Percentiles rank a stretch among this genome's conserved stretches.
These are phyloP conservation scores for Corythaixoides concolor DNA, from an alignment of 2,113 vertebrate genomes.

Conservation along the genomic window DNA sequence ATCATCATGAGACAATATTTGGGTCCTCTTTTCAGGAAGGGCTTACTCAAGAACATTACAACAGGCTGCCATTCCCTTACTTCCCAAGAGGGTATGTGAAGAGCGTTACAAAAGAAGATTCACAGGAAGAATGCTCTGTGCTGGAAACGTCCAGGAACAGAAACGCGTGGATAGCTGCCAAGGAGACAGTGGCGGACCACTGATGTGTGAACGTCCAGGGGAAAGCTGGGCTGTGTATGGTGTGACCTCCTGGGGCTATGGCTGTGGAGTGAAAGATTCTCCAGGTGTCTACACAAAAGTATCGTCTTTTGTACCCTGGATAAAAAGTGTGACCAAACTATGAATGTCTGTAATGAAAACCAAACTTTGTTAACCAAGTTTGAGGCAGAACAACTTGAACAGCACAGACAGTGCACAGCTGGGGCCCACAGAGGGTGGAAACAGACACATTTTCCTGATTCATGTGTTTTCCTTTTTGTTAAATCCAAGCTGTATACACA, in stretches of 20 bases:
- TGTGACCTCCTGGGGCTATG: conserved; percentile 96
- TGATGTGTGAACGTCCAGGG: conserved; percentile 87
- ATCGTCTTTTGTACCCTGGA: conserved; percentile 91
- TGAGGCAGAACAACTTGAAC: neutral
- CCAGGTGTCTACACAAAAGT: conserved; percentile 98
- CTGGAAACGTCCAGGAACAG: conserved; percentile 79
- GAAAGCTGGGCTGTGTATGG: conserved; percentile 92
- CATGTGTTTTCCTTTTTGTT: neutral
- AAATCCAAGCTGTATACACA: neutral
- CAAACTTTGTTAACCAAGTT: neutral
- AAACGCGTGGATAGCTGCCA: conserved; percentile 93
- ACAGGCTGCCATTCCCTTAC: conserved; percentile 87
- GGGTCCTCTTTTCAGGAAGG: conserved; percentile 74
- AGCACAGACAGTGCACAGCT: neutral
- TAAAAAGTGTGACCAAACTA: conserved; percentile 84
- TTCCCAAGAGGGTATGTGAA: conserved; percentile 87
- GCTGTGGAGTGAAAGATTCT: conserved; percentile 88
- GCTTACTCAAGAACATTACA: conserved; percentile 95
- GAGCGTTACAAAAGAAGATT: conserved; percentile 87
- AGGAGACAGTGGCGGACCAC: conserved; percentile 93
- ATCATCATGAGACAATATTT: neutral
- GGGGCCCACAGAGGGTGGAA: neutral
- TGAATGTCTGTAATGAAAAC: neutral
- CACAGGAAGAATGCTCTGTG: conserved; percentile 95
- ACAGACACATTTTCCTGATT: neutral